Evolutionary conservation across 2,113 vertebrate genomes (phyloP), one percentile per base, ranked within the genome.

Genomic region (Globicephala melas): DNA sequence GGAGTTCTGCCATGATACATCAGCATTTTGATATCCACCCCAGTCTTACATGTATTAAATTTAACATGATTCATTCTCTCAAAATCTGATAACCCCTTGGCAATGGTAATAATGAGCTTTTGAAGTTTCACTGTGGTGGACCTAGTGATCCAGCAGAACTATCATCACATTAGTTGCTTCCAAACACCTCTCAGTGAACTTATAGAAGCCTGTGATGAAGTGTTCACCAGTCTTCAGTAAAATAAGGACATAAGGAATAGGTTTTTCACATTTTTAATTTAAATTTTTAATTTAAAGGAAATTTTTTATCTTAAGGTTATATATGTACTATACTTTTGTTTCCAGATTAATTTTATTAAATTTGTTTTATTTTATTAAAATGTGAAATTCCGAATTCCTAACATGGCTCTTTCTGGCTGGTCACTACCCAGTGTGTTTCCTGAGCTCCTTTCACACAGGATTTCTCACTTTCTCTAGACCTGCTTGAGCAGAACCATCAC

Each of bases 261-360:
- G 10, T 14, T 84, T 93, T 88, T 44, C 44, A 58, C 33, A 82
- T 18, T 33, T 82, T 91, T 68, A 76, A 88, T 79, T 60, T 53
- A 94, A 74, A 92, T 9, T 38, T 82, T 95, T 68, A 80, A 92
- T 86, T 65, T 70, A 94, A 79, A 95, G 28, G 31, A 3, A 47
- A 83, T 68, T 26, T 36, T 84, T 83, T 83, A 53, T 83, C 94
- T 80, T 80, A 36, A 87, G 80, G 55, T 47, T 15, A 58, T 11
- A 50, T 20, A 1, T 36, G 4, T 38, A 55, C 26, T 50, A 1
- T 1, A 76, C 41, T 36, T 74, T 79, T 91, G 26, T 67, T 91
- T 91, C 67, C 60, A 91, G 33, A 33, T n/a, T 92, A 36, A 70
- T 77, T 82, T 81, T 41, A 80, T 74, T 58, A 38, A 38, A 28